Evolutionary conservation across 1,140 invertebrate genomes (phyloP), one percentile per base, ranked within the genome.

Genomic region (Manduca sexta): DNA sequence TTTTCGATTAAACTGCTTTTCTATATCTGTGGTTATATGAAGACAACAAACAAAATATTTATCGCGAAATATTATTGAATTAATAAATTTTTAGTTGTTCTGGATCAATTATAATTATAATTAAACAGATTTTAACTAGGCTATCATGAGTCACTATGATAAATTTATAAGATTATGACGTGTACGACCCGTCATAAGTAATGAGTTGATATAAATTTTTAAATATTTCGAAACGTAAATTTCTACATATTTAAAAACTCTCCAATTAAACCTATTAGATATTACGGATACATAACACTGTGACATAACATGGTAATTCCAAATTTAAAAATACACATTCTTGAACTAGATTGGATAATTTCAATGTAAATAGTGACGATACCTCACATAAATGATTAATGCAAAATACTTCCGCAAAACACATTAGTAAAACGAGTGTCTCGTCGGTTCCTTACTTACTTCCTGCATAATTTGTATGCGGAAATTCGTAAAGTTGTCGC

Each of bases 401-500:
- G 21, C 21, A 45, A 45, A 45, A 30, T 45, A 34, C n/a, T 34
- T 54, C 42, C 37, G 30, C 45, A 39, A 14, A 35, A 39, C 21
- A 13, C 18, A 46, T 46, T 38, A 43, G 39, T 45, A 56, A 47
- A 41, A 21, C 47, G 30, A 42, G 30, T 30, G 35, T 47, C 39
- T 46, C 47, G 42, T 50, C 45, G 16, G 31, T 56, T 56, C 48
- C 44, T 56, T 35, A 30, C 42, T 33, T 35, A 50, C 39, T 56
- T 56, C 53, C 53, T 56, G 33, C 15, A 47, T 56, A 29, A 56
- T 56, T 56, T 56, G 42, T 50, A 56, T 50, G 47, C 47, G 44
- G 48, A 56, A 56, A 50, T 47, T 43, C 37, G 48, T 18, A 39
- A 30, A 49, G 44, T 26, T 30, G 26, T 37, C 43, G 17, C 34